Evolutionary conservation across 2,113 vertebrate species (phyloP), one percentile per base, ranked within the genome.

Genomic region (Scomber colias): DNA sequence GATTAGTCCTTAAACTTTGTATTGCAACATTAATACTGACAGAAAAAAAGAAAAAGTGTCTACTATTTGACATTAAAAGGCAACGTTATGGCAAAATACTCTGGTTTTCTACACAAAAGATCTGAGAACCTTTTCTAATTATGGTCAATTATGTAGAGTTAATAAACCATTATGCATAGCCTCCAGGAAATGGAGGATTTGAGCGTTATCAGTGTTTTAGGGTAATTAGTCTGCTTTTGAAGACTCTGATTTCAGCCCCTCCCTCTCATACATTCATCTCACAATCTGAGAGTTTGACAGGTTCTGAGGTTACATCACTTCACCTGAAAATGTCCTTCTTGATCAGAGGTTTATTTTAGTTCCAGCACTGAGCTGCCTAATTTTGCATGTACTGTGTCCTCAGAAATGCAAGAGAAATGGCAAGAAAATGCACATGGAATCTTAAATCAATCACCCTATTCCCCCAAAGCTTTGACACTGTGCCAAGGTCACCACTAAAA

Each of bases 401-500:
- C 31, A 84, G 69, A 86, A 90, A 85, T 75, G 21, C 44, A 53
- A 71, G 44, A 71, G 57, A 73, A 91, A 73, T 63, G 15, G 45
- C 60, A 77, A 40, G 56, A 14, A 75, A 86, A 81, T 87, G 81
- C 82, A 78, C 9, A n/a, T 31, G 12, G 82, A 82, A 86, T 87
- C 50, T 77, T 87, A 85, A 92, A 27, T 67, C 64, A 57, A 71
- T 70, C 48, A 46, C 61, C 50, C 48, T 73, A 74, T 86, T 81
- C 76, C 40, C 19, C 61, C 19, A 50, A 82, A 82, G 81, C 67
- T 87, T 72, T 82, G 78, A 87, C 80, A 82, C 76, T 56, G 67
- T 77, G 79, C 61, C 91, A 94, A 94, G 93, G 93, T 93, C 93
- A 87, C 59, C 19, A 63, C 64, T 75, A 61, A 85, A 90, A 84